phyloP scores from a whole-genome alignment of 2,113 vertebrate genomes.

The Hippotragus niger region DNA sequence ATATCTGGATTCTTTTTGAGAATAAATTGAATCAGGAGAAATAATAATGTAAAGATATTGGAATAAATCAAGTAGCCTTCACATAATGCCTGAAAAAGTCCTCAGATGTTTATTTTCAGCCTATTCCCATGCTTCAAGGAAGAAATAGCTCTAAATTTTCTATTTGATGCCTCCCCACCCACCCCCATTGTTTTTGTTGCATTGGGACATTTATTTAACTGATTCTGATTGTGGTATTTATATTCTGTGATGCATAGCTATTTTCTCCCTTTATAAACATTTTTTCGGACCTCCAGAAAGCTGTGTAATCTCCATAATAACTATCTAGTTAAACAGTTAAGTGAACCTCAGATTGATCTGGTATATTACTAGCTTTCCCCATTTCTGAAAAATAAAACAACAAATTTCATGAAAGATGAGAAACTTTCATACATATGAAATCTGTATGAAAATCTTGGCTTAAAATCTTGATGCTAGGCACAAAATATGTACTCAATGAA shows the following conservation, averaged over 20 bases:
- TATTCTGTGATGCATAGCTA: neutral
- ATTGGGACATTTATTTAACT: neutral
- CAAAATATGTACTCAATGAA: neutral
- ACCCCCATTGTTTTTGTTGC: neutral
- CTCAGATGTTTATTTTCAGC: neutral
- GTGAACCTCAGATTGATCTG: neutral
- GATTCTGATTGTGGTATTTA: neutral
- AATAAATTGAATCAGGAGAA: neutral
- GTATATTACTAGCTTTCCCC: neutral
- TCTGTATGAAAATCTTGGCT: neutral
- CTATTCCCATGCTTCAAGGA: neutral
- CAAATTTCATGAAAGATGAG: neutral
- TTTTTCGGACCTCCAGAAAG: neutral
- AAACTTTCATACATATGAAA: neutral
- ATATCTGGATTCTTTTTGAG: neutral
- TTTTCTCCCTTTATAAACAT: neutral
- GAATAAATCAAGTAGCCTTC: neutral
- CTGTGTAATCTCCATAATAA: neutral
- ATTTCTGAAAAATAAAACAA: neutral
- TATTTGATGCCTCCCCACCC: neutral
- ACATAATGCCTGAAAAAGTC: neutral
- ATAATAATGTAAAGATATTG: neutral
- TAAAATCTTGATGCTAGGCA: neutral
- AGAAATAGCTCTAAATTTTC: neutral
- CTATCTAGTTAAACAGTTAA: neutral